Conservation (phyloP, 2,113 vertebrate genomes). For the Planiliza haematocheilus region DNA sequence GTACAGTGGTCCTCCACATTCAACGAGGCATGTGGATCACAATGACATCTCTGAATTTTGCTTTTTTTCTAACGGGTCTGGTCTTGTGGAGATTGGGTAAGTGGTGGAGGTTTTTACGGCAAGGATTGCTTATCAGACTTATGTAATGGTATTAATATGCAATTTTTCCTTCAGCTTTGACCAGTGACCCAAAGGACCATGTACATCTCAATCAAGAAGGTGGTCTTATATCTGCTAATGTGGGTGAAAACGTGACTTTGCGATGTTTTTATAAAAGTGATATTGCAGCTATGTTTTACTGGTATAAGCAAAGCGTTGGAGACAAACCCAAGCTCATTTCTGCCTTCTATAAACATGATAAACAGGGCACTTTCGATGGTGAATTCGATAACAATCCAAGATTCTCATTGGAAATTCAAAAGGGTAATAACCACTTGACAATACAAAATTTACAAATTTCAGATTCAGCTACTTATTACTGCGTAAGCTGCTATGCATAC, state of each 20-base stretch:
- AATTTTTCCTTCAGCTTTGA: constrained; percentile 3
- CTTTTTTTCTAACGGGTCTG: constrained; percentile 11
- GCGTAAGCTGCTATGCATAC: not conserved
- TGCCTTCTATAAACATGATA: not conserved
- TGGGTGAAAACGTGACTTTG: constrained; percentile 34
- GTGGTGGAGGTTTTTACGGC: not conserved
- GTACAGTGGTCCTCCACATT: not conserved
- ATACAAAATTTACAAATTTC: constrained; percentile 32
- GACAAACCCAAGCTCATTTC: constrained; percentile 44
- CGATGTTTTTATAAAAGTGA: constrained; percentile 25
- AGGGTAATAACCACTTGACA: constrained; percentile 12
- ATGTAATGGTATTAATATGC: too few relatives aligned
- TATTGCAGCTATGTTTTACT: constrained; percentile 3
- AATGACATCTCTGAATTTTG: constrained; percentile 16
- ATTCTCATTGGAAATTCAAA: constrained; percentile 8
- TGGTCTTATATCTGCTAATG: constrained; percentile 1
- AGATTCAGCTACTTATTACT: constrained; percentile 63
- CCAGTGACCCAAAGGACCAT: not conserved
- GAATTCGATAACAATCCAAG: constrained; percentile 37
- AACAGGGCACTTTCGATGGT: not conserved
- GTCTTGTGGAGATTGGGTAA: constrained; percentile 28
- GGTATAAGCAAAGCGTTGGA: constrained; percentile 45
- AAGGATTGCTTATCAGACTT: too few relatives aligned
- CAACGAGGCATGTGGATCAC: not conserved
- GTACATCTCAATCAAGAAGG: not conserved